Conservation (phyloP, 2,113 vertebrate genomes). For the Cyprinodon tularosa region DNA sequence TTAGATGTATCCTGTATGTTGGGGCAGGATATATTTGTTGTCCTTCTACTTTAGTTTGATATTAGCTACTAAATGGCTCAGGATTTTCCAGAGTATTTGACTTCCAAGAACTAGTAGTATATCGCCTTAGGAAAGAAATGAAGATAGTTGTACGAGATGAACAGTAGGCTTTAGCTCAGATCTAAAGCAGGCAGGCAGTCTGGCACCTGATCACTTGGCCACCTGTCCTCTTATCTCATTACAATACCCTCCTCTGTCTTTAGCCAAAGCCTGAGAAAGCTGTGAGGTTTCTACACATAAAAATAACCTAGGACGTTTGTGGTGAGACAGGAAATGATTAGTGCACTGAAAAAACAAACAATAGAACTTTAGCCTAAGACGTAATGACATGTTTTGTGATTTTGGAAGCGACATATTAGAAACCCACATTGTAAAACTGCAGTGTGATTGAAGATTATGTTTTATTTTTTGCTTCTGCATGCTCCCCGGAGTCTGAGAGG, state of each 20-base stretch:
- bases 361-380: background rate
- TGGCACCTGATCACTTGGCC: constrained; percentile 74
- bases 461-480: constrained; percentile 31
- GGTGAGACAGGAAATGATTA: background rate
- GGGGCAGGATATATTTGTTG: constrained; percentile 8
- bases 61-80: background rate
- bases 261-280: constrained; percentile 41
- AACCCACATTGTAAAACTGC: constrained; percentile 25
- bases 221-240: constrained; percentile 78
- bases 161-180: constrained; percentile 36
- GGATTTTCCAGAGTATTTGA: constrained; percentile 8
- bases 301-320: constrained; percentile 35
- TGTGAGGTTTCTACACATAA: constrained; percentile 28
- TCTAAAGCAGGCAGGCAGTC: constrained; percentile 61
- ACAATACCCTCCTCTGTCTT: constrained; percentile 65
- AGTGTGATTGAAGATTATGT: constrained; percentile 23
- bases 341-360: background rate
- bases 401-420: constrained; percentile 6
- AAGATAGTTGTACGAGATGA: constrained; percentile 5
- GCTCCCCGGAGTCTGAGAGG: constrained; percentile 20
- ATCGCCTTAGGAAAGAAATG: constrained; percentile 6
- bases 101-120: constrained; percentile 2
- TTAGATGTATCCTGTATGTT: background rate
- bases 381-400: constrained; percentile 3
- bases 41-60: background rate